Evolutionary conservation across 2,113 vertebrate species (phyloP).

Genomic region (Apeltes quadracus): DNA sequence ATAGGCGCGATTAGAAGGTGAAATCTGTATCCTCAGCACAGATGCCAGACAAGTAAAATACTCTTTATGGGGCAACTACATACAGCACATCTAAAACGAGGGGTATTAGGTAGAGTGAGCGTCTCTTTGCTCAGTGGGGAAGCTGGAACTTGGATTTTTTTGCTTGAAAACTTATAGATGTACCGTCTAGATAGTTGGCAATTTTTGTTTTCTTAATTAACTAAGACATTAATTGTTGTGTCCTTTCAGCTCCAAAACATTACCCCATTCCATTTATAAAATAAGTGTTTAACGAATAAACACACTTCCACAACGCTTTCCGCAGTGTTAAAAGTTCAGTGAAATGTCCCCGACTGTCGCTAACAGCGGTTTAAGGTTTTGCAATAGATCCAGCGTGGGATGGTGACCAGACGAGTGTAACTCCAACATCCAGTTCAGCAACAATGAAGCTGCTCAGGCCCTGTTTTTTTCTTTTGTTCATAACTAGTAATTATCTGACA

Average conservation of each 20-base stretch:
- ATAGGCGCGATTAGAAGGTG: neutral
- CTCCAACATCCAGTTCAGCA: neutral
- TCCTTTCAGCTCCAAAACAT: neutral
- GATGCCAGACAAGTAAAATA: too few relatives aligned
- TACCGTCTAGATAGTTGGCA: neutral
- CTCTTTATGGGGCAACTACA: neutral
- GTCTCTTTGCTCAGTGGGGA: neutral
- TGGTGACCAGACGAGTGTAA: neutral
- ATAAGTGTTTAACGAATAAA: neutral
- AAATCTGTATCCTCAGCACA: neutral
- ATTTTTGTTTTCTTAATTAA: neutral
- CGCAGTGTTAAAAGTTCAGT: neutral
- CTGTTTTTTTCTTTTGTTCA: neutral
- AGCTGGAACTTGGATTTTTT: neutral
- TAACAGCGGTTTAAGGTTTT: neutral
- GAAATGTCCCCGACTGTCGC: neutral
- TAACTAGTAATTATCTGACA: neutral
- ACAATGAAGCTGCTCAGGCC: neutral
- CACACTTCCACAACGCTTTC: neutral
- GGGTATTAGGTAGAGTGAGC: neutral
- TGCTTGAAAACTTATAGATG: neutral
- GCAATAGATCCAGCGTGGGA: neutral
- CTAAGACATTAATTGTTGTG: neutral
- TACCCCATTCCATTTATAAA: neutral
- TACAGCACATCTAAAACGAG: neutral